phyloP scores from a whole-genome alignment of 2,797 vertebrate genomes.

The Poecilia gillii region DNA sequence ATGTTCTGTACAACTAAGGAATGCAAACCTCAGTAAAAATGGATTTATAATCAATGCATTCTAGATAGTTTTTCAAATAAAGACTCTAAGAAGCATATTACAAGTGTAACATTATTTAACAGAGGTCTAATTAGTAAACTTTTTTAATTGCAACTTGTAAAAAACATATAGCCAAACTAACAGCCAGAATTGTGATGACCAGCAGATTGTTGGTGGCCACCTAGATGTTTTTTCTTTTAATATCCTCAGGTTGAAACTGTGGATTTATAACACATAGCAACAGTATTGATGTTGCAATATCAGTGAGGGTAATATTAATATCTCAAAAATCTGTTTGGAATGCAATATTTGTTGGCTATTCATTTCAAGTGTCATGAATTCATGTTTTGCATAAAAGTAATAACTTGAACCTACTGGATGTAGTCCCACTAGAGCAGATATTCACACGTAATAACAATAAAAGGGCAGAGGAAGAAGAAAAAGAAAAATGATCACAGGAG shows the following conservation, averaged over 20 bases:
- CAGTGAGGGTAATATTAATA: background rate
- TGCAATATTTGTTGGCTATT: background rate
- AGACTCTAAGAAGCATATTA: background rate
- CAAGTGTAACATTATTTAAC: background rate
- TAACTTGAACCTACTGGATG: background rate
- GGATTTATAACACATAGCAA: background rate
- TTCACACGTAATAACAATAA: background rate
- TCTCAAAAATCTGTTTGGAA: background rate
- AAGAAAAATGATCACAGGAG: background rate
- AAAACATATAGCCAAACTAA: background rate
- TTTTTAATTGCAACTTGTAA: background rate
- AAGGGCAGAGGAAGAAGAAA: background rate
- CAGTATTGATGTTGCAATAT: background rate
- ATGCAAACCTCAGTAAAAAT: conserved; percentile 35
- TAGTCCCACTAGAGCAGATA: background rate
- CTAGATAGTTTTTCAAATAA: conserved; percentile 10
- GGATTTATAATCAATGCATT: conserved; percentile 55
- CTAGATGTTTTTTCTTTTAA: background rate
- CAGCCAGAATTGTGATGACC: background rate
- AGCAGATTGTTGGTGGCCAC: background rate
- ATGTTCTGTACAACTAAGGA: conserved; percentile 32
- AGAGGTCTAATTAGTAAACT: background rate
- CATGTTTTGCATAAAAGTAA: background rate
- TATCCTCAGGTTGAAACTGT: background rate
- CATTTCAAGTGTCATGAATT: background rate